phyloP scores from a whole-genome alignment of 2,888 invertebrate genomes.

The Plebejus melissa region DNA sequence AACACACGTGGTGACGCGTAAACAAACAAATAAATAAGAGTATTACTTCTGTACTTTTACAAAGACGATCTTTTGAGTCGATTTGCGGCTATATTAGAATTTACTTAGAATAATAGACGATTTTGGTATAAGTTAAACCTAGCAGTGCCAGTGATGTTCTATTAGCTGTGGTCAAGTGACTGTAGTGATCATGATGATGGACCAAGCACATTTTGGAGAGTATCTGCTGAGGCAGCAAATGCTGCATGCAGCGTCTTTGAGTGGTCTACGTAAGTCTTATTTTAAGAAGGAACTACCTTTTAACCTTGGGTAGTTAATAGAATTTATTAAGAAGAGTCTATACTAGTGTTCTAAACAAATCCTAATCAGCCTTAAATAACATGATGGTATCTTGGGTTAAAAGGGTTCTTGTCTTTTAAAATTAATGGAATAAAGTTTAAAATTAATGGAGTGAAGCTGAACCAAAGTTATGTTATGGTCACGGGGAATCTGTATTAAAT shows the following conservation, averaged over 20 bases:
- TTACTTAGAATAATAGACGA: not conserved
- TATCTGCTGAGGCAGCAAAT: slow-evolving; percentile 74
- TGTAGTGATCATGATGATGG: slow-evolving; percentile 64
- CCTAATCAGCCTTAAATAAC: not conserved
- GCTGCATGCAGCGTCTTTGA: slow-evolving; percentile 70
- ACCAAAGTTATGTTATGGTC: too few species aligned
- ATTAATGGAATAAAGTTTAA: too few species aligned
- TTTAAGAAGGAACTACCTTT: not conserved
- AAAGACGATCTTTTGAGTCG: not conserved
- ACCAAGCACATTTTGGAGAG: slow-evolving; percentile 72
- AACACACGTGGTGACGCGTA: slow-evolving; percentile 48
- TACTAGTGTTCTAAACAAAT: not conserved
- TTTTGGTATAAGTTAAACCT: not conserved
- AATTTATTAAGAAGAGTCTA: not conserved
- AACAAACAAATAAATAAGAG: not conserved
- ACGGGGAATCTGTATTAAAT: too few species aligned
- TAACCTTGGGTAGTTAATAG: not conserved
- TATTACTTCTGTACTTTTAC: not conserved
- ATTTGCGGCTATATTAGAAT: too few species aligned
- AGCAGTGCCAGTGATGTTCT: slow-evolving; percentile 32
- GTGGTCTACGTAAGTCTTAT: slow-evolving; percentile 63
- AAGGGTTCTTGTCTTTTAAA: too few species aligned
- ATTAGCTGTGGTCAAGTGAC: slow-evolving; percentile 38
- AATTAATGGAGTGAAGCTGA: too few species aligned
- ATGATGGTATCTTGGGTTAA: too few species aligned